Evolutionary conservation across 2,113 vertebrate genomes (phyloP), one percentile per base, ranked within the genome.

Genomic region (Pedionomus torquatus): DNA sequence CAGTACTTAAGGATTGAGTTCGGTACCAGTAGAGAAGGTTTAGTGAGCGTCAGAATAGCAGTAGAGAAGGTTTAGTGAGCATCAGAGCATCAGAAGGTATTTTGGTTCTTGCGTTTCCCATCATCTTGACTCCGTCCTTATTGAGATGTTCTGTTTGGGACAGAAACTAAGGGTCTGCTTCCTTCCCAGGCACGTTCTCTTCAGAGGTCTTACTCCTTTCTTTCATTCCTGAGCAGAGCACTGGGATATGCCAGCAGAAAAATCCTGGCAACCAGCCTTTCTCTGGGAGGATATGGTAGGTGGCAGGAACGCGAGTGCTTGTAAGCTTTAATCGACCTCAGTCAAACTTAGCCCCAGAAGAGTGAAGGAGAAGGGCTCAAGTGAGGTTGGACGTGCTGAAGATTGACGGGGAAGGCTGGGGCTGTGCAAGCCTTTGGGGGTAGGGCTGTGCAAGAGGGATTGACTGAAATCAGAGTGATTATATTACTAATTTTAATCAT

Each of bases 401-500:
- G 60, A 48, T 71, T 66, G 68, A 37, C 4, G 1, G 33, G 54
- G 9, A 90, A 70, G 37, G 57, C 37, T 89, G 64, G 31, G 43
- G 33, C 51, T 49, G 9, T 11, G 37, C 0, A 1, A 84, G 69
- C 33, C 55, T 81, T 70, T 0, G 4, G 33, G 60, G 9, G 15
- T 86, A 74, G 49, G 63, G 77, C 84, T 0, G 0, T 68, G 39
- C 48, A 84, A 61, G 55, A 81, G 72, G 75, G 78, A 83, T 49
- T 90, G 74, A 83, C 87, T 96, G 78, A 91, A 93, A 63, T 95
- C 78, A 90, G 52, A 69, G 70, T 87, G 81, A 85, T 95, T 96
- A 17, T 95, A 72, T 93, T 94, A 88, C 63, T 90, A 90, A 93
- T 96, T 96, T 97, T 95, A 93, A 90, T 97, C 95, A 96, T 90